Conservation (phyloP, 1,140 invertebrate genomes). For the Paramacrobiotus metropolitanus region DNA sequence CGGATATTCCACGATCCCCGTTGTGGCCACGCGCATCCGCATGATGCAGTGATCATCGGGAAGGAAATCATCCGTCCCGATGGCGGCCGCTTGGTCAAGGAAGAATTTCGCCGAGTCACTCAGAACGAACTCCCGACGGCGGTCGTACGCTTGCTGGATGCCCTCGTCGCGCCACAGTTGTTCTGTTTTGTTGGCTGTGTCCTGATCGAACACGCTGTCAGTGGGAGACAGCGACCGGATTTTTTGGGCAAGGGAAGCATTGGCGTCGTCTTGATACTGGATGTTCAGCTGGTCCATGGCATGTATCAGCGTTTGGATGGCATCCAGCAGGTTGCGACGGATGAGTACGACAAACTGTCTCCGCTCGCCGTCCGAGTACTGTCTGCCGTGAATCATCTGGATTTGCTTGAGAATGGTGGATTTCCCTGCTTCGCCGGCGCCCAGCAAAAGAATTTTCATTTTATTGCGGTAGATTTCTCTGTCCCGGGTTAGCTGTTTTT, state of each 20-base stretch:
- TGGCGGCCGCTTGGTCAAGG: neutral
- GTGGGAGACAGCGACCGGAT: slow-evolving; percentile 9
- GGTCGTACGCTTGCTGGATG: slow-evolving; percentile 9
- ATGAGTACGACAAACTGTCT: neutral
- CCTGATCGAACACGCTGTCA: slow-evolving; percentile 5
- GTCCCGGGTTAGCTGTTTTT: no score
- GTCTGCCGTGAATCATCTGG: neutral
- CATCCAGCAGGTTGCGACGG: neutral
- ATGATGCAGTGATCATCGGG: neutral
- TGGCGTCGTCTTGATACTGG: neutral
- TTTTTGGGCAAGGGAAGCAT: neutral
- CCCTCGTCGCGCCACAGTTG: slow-evolving; percentile 10
- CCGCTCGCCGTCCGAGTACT: neutral
- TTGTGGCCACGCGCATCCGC: neutral
- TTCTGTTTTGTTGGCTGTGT: slow-evolving; percentile 7
- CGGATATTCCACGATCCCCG: neutral
- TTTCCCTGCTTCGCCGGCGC: neutral
- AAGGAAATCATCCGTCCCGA: neutral
- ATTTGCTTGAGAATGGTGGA: neutral
- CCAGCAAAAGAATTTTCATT: neutral
- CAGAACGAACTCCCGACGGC: slow-evolving; percentile 10
- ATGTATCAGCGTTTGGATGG: neutral
- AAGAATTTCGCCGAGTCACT: slow-evolving; percentile 13
- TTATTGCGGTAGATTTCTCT: no score
- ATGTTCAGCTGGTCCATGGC: neutral